Base-by-base conservation (phyloP, 2,888 invertebrate species). In the Ptilodon capucinus region DNA sequence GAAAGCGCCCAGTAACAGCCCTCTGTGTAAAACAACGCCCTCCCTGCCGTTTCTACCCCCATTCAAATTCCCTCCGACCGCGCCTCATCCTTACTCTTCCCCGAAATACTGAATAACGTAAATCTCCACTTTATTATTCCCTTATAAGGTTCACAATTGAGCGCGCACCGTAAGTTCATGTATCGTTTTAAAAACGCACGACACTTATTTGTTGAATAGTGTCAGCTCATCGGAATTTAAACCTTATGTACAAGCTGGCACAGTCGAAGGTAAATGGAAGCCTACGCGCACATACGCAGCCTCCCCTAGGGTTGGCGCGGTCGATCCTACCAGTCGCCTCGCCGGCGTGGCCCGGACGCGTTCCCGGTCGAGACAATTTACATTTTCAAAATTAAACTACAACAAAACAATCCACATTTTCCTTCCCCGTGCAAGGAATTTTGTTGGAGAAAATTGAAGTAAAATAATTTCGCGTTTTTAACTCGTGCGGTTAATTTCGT, bases 291-390 rank as follows among this genome's bases (percentile, higher is more conserved):
- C 77, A 79, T 79, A 88, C 86, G 85, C 90, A 90, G 88, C 86
- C 89, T 91, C 88, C 90, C 90, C 89, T 74, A 76, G 84, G 86
- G 84, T 81, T 79, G 78, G 74, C 76, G 78, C 81, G 86, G 84
- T 91, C 90, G 90, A 90, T 90, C 86, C 87, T 81, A 80, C 78
- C 90, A 90, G 90, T 90, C 86, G 87, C 84, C 81, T 81, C 79
- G 83, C 81, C 83, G 88, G 86, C 88, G 83, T 76, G 76, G 85
- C 79, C 81, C 86, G 84, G 84, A 77, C 86, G 70, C 76, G 83
- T 81, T 68, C 81, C 81, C 77, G 75, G 72, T 70, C 74, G 60
- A 67, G 74, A 63, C 56, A 69, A 68, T 65, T 65, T 59, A 61
- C 68, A 68, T 71, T 70, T 57, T 57, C 62, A 71, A 74, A 64